Conservation (phyloP, 2,888 invertebrate species). For the Athrips mouffetella region DNA sequence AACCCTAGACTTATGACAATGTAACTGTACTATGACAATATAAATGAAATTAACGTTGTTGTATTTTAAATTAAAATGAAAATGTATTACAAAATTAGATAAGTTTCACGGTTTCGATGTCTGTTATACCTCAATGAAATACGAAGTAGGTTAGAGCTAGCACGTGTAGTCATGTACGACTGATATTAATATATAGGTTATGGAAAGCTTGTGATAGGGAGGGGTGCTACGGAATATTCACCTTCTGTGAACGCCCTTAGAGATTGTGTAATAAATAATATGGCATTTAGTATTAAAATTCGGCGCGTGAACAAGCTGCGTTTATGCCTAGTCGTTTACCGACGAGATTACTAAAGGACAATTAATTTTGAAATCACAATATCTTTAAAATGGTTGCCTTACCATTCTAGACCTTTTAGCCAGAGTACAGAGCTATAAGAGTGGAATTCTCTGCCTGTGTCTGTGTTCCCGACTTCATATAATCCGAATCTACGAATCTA, state of each 20-base stretch:
- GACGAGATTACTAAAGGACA: slow-evolving; percentile 12
- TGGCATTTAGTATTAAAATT: slow-evolving; percentile 54
- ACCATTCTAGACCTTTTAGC: no score
- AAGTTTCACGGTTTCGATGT: slow-evolving; percentile 2
- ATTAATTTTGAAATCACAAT: no score
- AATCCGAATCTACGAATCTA: no score
- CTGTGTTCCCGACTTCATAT: no score
- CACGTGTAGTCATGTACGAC: slow-evolving; percentile 35
- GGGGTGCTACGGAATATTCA: slow-evolving; percentile 25
- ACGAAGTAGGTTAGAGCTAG: slow-evolving; percentile 16
- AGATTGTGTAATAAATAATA: slow-evolving; percentile 30
- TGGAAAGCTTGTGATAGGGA: slow-evolving; percentile 48
- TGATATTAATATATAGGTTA: slow-evolving; percentile 42
- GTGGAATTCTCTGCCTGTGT: no score
- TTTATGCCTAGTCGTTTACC: slow-evolving; percentile 9
- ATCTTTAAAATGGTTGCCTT: no score
- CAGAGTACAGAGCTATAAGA: no score
- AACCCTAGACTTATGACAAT: slow-evolving; percentile 3
- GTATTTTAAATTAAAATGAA: slow-evolving; percentile 11
- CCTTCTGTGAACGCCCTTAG: slow-evolving; percentile 5
- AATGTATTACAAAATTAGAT: slow-evolving; percentile 19
- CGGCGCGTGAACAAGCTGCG: slow-evolving; percentile 39
- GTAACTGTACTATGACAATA: slow-evolving; percentile 24
- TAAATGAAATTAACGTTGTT: slow-evolving; percentile 19
- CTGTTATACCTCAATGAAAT: slow-evolving; percentile 19